phyloP scores from a whole-genome alignment of 2,113 vertebrate species.

The Pseudorasbora parva region DNA sequence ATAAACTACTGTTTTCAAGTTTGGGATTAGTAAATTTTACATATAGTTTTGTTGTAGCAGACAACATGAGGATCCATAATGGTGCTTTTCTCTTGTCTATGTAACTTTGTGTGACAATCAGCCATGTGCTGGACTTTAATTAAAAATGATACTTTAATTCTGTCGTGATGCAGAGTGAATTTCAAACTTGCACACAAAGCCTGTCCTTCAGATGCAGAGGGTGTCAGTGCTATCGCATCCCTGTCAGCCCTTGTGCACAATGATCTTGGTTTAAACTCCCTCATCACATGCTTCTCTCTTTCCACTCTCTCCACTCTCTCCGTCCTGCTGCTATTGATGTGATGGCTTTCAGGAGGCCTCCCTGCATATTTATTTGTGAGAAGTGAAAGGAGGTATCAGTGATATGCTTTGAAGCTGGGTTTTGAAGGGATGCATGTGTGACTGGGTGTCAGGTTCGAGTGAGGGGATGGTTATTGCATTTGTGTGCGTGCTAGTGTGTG shows the following conservation, averaged over 20 bases:
- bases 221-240: not conserved
- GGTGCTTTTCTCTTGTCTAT: not conserved
- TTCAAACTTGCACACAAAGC: constrained; percentile 6
- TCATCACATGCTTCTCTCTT: constrained; percentile 15
- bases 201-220: constrained; percentile 21
- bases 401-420: constrained; percentile 32
- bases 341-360: constrained; percentile 16
- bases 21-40: no score
- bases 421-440: constrained; percentile 38
- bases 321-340: constrained; percentile 2
- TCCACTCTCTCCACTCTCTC: not conserved
- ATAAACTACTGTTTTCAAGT: no score
- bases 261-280: constrained; percentile 29
- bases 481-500: constrained; percentile 11
- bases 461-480: constrained; percentile 7
- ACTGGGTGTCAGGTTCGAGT: constrained; percentile 42
- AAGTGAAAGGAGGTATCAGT: constrained; percentile 30
- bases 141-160: constrained; percentile 8
- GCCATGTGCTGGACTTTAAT: constrained; percentile 12
- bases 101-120: not conserved
- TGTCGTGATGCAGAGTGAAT: not conserved
- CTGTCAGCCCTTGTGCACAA: constrained; percentile 6
- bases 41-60: not conserved
- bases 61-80: not conserved
- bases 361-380: constrained; percentile 43